Conservation (phyloP, 2,797 vertebrate species). For the Etheostoma perlongum region DNA sequence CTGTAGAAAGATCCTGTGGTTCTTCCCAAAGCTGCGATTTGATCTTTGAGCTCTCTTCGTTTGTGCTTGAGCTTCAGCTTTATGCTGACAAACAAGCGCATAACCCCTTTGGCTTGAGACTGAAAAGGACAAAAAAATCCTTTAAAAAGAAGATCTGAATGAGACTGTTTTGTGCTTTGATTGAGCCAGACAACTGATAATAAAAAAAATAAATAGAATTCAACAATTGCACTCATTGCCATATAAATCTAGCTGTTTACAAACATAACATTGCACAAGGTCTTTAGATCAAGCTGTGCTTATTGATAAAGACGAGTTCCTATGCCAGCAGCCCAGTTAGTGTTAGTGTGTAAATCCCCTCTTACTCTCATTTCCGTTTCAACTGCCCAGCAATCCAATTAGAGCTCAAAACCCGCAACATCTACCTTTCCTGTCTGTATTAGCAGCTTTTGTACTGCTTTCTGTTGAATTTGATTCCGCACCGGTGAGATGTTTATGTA, state of each 20-base stretch:
- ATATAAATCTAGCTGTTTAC: slow-evolving; percentile 36
- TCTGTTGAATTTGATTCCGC: slow-evolving; percentile 40
- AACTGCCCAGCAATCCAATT: slow-evolving; percentile 78
- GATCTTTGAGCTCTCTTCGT: slow-evolving; percentile 66
- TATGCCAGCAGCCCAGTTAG: slow-evolving; percentile 61
- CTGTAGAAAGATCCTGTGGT: slow-evolving; percentile 82
- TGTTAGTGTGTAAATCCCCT: slow-evolving; percentile 86
- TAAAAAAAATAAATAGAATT: slow-evolving; percentile 1
- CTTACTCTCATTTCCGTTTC: slow-evolving; percentile 84
- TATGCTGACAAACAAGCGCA: slow-evolving; percentile 71
- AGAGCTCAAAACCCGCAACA: slow-evolving; percentile 62
- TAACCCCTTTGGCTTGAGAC: slow-evolving; percentile 40
- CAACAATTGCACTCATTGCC: background rate
- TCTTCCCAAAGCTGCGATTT: slow-evolving; percentile 82
- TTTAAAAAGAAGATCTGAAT: slow-evolving; percentile 45
- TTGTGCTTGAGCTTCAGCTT: slow-evolving; percentile 59
- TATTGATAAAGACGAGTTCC: slow-evolving; percentile 43
- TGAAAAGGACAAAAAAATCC: slow-evolving; percentile 8
- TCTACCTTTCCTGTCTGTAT: slow-evolving; percentile 46
- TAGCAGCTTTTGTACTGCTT: slow-evolving; percentile 42
- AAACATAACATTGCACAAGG: slow-evolving; percentile 30
- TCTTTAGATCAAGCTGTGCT: slow-evolving; percentile 33
- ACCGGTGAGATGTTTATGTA: slow-evolving; percentile 11
- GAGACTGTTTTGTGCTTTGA: slow-evolving; percentile 4
- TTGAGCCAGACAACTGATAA: background rate